These are phyloP conservation scores for Cotesia typhae DNA, from an alignment of 1,140 invertebrate species.

Conservation along the genomic window DNA sequence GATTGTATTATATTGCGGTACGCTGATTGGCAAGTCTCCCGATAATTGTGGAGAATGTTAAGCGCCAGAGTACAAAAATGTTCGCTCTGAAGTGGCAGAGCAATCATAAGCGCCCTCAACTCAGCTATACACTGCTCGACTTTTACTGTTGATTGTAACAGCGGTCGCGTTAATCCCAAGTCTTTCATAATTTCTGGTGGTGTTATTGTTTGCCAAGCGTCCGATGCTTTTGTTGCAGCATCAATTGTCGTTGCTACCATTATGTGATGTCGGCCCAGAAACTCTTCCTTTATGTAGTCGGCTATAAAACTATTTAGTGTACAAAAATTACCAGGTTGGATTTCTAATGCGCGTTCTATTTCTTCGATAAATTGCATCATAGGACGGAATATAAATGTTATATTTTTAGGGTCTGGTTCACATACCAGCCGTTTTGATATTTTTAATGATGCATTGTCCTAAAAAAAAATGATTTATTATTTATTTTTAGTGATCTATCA, in stretches of 20 bases:
- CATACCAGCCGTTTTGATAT: slow-evolving; percentile 73
- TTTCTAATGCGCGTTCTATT: slow-evolving; percentile 75
- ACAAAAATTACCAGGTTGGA: slow-evolving; percentile 72
- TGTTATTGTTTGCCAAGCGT: slow-evolving; percentile 77
- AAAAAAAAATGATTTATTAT: too few relatives aligned
- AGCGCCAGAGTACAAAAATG: slow-evolving; percentile 76
- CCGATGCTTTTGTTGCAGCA: slow-evolving; percentile 75
- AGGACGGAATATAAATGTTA: slow-evolving; percentile 79
- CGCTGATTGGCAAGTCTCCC: slow-evolving; percentile 78
- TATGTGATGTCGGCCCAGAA: slow-evolving; percentile 70
- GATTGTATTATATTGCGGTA: slow-evolving; percentile 82
- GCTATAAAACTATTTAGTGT: slow-evolving; percentile 79
- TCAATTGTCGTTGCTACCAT: slow-evolving; percentile 72
- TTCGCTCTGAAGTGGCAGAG: slow-evolving; percentile 77
- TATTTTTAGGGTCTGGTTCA: slow-evolving; percentile 77
- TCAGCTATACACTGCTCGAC: slow-evolving; percentile 78
- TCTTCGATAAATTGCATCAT: slow-evolving; percentile 80
- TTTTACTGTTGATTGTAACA: slow-evolving; percentile 77
- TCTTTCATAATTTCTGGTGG: slow-evolving; percentile 74
- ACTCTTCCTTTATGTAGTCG: slow-evolving; percentile 79
- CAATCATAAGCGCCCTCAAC: slow-evolving; percentile 74
- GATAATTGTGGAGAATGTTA: slow-evolving; percentile 76
- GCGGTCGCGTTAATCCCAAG: slow-evolving; percentile 71
- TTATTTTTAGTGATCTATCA: too few relatives aligned
- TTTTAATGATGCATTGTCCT: slow-evolving; percentile 48